Conservation (phyloP, 2,797 vertebrate genomes). For the Gallinago solitaria region DNA sequence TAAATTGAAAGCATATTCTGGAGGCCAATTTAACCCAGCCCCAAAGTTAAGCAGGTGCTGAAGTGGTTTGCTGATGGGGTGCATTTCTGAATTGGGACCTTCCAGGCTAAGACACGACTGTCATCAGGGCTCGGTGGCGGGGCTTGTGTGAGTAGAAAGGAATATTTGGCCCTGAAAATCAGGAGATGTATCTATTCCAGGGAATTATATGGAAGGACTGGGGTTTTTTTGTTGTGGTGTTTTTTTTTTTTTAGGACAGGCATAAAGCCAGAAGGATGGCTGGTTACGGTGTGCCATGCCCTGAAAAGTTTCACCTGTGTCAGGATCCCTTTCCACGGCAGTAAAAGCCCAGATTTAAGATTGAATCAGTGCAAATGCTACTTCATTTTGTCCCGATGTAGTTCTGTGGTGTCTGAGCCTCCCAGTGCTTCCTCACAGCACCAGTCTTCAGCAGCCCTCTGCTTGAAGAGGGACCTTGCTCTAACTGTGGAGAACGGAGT, state of each 20-base stretch:
- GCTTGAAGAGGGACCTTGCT: not conserved
- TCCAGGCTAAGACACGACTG: not conserved
- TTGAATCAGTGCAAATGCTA: fast-evolving
- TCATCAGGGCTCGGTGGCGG: not conserved
- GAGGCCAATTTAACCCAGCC: not conserved
- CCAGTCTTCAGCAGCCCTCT: not conserved
- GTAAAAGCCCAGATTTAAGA: not conserved
- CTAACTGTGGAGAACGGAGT: fast-evolving
- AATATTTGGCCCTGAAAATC: not conserved
- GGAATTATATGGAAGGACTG: not conserved
- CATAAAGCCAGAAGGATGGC: fast-evolving
- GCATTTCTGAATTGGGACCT: not conserved
- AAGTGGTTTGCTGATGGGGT: slow-evolving; percentile 31
- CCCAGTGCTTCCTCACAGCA: not conserved
- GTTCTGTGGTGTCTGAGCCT: not conserved
- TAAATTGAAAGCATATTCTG: slow-evolving; percentile 35
- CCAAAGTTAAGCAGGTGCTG: slow-evolving; percentile 56
- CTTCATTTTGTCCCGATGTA: fast-evolving
- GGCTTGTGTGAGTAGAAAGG: fast-evolving
- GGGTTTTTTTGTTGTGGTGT: not conserved
- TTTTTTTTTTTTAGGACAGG: not conserved
- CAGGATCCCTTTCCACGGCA: not conserved
- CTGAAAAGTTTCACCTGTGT: fast-evolving
- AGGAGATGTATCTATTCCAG: not conserved
- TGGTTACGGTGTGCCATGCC: fast-evolving